Conservation (phyloP, 1,140 invertebrate species). For the Phymorhynchus buccinoides region DNA sequence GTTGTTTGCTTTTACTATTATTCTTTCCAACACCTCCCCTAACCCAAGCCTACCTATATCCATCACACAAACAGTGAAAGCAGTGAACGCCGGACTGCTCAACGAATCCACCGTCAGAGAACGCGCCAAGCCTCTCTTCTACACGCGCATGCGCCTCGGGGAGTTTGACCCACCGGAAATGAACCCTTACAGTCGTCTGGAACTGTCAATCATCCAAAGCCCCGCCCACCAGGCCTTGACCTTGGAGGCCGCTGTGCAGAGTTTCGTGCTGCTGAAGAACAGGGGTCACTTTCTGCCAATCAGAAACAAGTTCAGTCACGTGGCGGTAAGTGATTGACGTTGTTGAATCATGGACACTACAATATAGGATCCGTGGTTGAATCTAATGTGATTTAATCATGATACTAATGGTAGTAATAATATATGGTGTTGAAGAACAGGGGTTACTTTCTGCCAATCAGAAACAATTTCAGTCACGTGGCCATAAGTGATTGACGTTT, state of each 20-base stretch:
- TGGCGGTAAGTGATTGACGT: too few relatives aligned
- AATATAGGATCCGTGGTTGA: too few relatives aligned
- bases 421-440: slow-evolving; percentile 65
- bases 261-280: slow-evolving; percentile 67
- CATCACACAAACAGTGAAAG: slow-evolving; percentile 27
- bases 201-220: slow-evolving; percentile 56
- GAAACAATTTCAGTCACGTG: neutral
- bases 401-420: too few relatives aligned
- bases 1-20: too few relatives aligned
- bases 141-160: slow-evolving; percentile 68
- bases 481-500: too few relatives aligned
- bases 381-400: too few relatives aligned
- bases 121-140: slow-evolving; percentile 66
- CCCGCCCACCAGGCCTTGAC: slow-evolving; percentile 54
- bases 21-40: neutral
- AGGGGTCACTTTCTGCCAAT: slow-evolving; percentile 43
- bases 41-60: too few relatives aligned
- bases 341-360: too few relatives aligned
- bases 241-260: slow-evolving; percentile 54
- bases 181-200: slow-evolving; percentile 59
- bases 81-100: slow-evolving; percentile 41
- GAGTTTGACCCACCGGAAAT: slow-evolving; percentile 68
- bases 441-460: slow-evolving; percentile 43
- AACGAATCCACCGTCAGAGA: slow-evolving; percentile 44
- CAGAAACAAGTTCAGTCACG: neutral